Conservation (phyloP, 2,888 invertebrate genomes). For the Kuschelorhynchus macadamiae region DNA sequence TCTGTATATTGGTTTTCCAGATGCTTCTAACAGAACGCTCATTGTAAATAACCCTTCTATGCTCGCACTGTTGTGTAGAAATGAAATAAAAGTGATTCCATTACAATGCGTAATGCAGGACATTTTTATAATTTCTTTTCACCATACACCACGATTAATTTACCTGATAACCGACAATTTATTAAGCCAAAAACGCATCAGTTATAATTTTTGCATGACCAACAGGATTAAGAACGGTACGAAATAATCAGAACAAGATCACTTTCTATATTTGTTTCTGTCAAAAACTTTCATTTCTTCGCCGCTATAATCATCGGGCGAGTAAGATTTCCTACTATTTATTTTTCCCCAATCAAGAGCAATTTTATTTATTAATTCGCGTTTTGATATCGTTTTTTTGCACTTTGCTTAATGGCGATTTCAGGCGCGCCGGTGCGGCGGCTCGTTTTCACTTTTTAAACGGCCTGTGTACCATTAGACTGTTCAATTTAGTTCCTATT, state of each 20-base stretch:
- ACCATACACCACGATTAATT: too few species aligned
- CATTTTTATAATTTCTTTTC: too few species aligned
- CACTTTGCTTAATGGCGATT: slow-evolving; percentile 18
- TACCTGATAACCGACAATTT: too few species aligned
- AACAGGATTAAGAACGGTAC: slow-evolving; percentile 26
- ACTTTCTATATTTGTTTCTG: slow-evolving; percentile 48
- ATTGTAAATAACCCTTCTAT: too few species aligned
- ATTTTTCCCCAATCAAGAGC: slow-evolving; percentile 23
- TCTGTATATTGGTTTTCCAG: too few species aligned
- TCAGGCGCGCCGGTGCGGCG: not conserved
- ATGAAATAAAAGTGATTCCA: too few species aligned
- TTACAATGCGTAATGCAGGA: too few species aligned
- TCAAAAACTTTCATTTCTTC: slow-evolving; percentile 43
- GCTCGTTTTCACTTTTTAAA: slow-evolving; percentile 29
- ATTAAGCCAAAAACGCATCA: not conserved
- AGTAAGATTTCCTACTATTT: slow-evolving; percentile 22
- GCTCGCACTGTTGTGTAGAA: too few species aligned
- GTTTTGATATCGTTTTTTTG: slow-evolving; percentile 14
- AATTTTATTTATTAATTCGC: slow-evolving; percentile 22
- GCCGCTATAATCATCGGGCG: slow-evolving; percentile 23
- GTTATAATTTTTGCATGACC: slow-evolving; percentile 40
- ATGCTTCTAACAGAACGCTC: too few species aligned
- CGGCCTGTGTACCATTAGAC: not conserved
- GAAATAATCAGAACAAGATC: slow-evolving; percentile 38
- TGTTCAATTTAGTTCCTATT: not conserved